These are phyloP conservation scores for Drosophila testacea DNA, from an alignment of 2,888 invertebrate species.

Conservation along the genomic window DNA sequence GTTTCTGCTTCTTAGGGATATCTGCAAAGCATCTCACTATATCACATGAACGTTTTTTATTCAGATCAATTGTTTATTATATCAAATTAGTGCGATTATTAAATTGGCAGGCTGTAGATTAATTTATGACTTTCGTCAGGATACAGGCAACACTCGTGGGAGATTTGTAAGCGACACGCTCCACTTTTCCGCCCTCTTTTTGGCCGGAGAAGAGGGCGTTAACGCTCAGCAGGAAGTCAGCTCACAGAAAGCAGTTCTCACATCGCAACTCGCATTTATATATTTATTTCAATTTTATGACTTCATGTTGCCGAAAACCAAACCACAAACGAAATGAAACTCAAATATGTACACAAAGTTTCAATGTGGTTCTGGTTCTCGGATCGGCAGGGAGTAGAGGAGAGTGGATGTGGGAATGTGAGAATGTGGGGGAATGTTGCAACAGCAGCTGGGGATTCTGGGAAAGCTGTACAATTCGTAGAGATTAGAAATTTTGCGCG, in stretches of 20 bases:
- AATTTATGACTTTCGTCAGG: not conserved
- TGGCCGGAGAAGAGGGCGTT: constrained; percentile 53
- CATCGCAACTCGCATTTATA: constrained; percentile 67
- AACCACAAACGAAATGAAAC: constrained; percentile 79
- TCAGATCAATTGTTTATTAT: not conserved
- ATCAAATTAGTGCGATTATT: constrained; percentile 10
- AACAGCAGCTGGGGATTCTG: constrained; percentile 14
- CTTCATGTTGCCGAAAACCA: constrained; percentile 69
- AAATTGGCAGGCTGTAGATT: constrained; percentile 6
- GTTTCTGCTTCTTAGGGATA: too few relatives aligned
- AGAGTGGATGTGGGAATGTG: not conserved
- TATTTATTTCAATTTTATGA: constrained; percentile 82
- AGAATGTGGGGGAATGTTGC: not conserved
- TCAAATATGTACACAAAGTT: constrained; percentile 79
- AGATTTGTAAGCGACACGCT: constrained; percentile 61
- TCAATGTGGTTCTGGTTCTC: constrained; percentile 49
- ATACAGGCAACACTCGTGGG: constrained; percentile 46
- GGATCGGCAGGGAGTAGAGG: constrained; percentile 3
- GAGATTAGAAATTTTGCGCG: constrained; percentile 77
- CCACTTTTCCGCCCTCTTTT: constrained; percentile 8
- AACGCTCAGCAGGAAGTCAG: constrained; percentile 64
- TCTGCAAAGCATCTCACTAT: not conserved
- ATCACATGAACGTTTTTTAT: not conserved
- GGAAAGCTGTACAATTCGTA: constrained; percentile 48
- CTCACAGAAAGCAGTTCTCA: constrained; percentile 1